These are phyloP conservation scores for Anastrepha ludens DNA, from an alignment of 1,140 invertebrate genomes.

Conservation along the genomic window DNA sequence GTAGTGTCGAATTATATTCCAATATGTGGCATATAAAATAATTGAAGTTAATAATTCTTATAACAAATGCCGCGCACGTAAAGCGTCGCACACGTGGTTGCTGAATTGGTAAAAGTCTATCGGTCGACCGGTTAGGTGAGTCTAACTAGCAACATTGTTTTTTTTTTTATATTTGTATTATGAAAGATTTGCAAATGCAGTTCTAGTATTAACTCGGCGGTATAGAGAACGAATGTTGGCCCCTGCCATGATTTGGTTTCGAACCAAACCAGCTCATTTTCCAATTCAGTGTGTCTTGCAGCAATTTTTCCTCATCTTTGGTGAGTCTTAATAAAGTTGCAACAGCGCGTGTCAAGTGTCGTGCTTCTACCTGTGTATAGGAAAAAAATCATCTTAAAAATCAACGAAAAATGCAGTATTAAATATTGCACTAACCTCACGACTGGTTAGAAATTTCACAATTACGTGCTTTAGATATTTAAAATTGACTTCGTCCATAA, in stretches of 20 bases:
- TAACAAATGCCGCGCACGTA: background rate
- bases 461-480: constrained; percentile 95
- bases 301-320: constrained; percentile 88
- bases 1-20: constrained; percentile 5
- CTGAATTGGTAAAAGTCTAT: constrained; percentile 23
- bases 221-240: constrained; percentile 78
- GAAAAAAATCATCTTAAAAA: constrained; percentile 18
- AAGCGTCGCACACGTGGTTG: background rate
- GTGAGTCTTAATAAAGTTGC: constrained; percentile 88
- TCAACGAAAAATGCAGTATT: background rate
- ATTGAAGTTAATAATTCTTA: constrained; percentile 6
- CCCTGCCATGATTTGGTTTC: constrained; percentile 78
- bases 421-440: constrained; percentile 79
- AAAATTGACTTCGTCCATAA: constrained; percentile 75
- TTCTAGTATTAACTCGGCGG: constrained; percentile 76
- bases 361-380: constrained; percentile 80
- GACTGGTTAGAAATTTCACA: constrained; percentile 92
- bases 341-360: constrained; percentile 91
- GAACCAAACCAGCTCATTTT: constrained; percentile 91
- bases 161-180: constrained; percentile 11
- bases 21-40: constrained; percentile 24
- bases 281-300: constrained; percentile 91
- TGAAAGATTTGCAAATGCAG: background rate
- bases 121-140: background rate
- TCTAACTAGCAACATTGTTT: constrained; percentile 25